Evolutionary conservation across 1,140 invertebrate species (phyloP), one percentile per base, ranked within the genome.

Genomic region (Drosophila pseudoobscura): DNA sequence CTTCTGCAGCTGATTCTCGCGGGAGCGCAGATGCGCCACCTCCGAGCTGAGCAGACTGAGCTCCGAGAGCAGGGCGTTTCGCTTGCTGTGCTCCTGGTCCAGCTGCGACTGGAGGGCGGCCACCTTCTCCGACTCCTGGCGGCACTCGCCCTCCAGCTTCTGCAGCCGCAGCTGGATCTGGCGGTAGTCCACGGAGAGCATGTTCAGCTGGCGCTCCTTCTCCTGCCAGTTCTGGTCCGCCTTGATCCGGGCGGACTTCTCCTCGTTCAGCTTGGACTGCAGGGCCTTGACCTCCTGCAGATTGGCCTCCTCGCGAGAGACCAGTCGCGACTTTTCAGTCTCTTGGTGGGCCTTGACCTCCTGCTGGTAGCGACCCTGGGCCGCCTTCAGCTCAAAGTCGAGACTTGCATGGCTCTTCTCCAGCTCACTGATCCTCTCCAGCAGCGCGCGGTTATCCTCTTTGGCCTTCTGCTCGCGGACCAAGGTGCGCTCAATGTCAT

Each of bases 121-220:
- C 26, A 94, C 94, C 93, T 98, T 98, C 90, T 98, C 97, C 13
- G 95, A 93, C 92, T 98, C 97, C 89, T 96, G 95, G 15, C 96
- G 93, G 87, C 97, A 94, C 92, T 98, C 97, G 13, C 96, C 96
- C 91, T 98, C 97, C 1, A 97, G 92, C 91, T 98, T 98, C 90
- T 98, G 96, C 17, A 98, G 91, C 56, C 97, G 94, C 82, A 98
- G 95, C 83, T 98, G 96, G 71, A 98, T 96, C 92, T 98, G 97
- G 7, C 96, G 93, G 89, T 98, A 97, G 92, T 99, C 98, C 4
- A 99, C 97, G 15, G 95, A 96, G 1, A 99, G 92, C 96, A 98
- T 98, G 6, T 96, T 98, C 85, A 98, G 96, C 91, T 98, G 97
- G 7, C 98, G 93, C 91, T 99, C 98, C 80, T 97, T 97, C 88